Evolutionary conservation across 2,113 vertebrate genomes (phyloP), one percentile per base, ranked within the genome.

Genomic region (Microtus richardsoni): DNA sequence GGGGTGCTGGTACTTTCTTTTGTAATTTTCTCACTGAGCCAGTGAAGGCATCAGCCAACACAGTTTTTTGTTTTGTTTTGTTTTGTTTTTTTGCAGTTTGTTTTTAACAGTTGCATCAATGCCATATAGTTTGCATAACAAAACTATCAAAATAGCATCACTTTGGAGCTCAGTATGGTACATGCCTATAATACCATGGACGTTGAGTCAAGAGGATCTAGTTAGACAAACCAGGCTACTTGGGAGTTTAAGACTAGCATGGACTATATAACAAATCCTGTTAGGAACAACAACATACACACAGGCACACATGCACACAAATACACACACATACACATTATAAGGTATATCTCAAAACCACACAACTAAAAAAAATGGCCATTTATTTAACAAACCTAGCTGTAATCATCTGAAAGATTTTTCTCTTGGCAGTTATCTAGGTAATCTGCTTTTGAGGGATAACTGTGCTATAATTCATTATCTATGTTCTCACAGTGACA

Each of bases 1-100:
- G 28, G 0, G 58, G 14, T 24, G 2, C 0, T 3, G 36, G 7
- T 11, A 22, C 77, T 75, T 70, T 5, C 14, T 60, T 80, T 88
- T 66, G 26, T 17, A 10, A 1, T 19, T 24, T 47, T 24, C 33
- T 86, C 60, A 54, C 0, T 33, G 5, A n/a, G 10, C 5, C 28
- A 21, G 64, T 83, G 78, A 83, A 44, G 24, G 9, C 8, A 88
- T 33, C n/a, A 16, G 70, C 0, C 1, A 13, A 44, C 44, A 44
- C n/a, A n/a, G 5, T 44, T 44, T 44, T 44, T 44, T 44, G 4
- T 44, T 44, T 44, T 41, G n/a, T n/a, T 41, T 41, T 41, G 4
- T 44, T 44, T 44, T n/a, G n/a, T 5, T 5, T 3, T 4, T 14
- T 2, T 58, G 19, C 1, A 11, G 26, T 85, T 28, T 26, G 73